A percentile compares a stretch with the other conserved stretches of the same genome.
Evolutionary conservation across 2,113 vertebrate genomes (phyloP).

Genomic region (Beaufortia kweichowensis): DNA sequence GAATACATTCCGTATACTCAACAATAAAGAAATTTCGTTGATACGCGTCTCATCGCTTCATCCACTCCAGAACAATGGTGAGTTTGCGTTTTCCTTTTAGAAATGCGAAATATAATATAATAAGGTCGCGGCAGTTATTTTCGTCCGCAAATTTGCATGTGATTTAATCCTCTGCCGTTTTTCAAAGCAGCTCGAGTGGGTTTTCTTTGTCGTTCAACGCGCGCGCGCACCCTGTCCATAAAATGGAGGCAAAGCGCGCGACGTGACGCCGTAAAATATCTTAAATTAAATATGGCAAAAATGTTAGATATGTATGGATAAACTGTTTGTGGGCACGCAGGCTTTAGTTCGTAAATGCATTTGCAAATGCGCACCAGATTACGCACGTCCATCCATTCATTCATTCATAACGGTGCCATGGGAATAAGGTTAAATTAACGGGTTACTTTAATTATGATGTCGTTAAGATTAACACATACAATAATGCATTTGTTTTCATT

Average conservation of each 20-base stretch:
- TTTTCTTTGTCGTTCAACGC: slow-evolving; percentile 13
- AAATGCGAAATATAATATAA: neutral
- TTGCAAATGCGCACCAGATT: neutral
- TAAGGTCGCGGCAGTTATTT: neutral
- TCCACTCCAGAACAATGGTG: slow-evolving; percentile 68
- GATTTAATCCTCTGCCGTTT: neutral
- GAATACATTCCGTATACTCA: neutral
- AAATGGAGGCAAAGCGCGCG: slow-evolving; percentile 36
- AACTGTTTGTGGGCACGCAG: neutral
- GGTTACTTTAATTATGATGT: neutral
- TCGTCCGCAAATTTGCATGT: neutral
- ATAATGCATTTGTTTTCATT: neutral
- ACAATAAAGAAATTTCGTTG: slow-evolving; percentile 25
- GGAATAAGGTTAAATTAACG: neutral
- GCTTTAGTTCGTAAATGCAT: neutral
- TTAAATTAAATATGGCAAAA: neutral
- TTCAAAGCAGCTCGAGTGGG: slow-evolving; percentile 7
- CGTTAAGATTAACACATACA: neutral
- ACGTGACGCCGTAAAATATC: neutral
- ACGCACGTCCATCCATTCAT: neutral
- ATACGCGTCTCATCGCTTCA: slow-evolving; percentile 46
- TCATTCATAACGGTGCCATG: neutral
- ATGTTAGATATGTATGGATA: neutral
- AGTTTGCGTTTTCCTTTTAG: slow-evolving; percentile 44
- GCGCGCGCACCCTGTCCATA: slow-evolving; percentile 30